Conservation (phyloP, 2,797 vertebrate genomes). For the Emys orbicularis region DNA sequence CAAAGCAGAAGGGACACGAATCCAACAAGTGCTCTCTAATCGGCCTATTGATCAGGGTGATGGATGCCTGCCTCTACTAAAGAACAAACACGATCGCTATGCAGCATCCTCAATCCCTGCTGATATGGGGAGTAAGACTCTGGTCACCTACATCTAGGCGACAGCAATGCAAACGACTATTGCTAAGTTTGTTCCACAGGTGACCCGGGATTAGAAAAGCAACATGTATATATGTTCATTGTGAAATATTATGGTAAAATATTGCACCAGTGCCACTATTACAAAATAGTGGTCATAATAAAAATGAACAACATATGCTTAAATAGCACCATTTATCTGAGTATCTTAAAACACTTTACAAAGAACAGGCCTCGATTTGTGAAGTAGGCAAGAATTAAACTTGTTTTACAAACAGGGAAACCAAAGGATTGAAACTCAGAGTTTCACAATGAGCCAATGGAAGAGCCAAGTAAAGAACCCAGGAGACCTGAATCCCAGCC, state of each 20-base stretch:
- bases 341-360: not conserved
- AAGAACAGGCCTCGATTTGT: not conserved
- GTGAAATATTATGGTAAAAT: not conserved
- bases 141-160: not conserved
- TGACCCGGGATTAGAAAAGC: not conserved
- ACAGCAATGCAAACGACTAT: accelerated
- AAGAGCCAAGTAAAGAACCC: not conserved
- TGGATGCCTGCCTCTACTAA: not conserved
- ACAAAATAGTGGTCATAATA: not conserved
- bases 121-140: accelerated
- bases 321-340: not conserved
- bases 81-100: not conserved
- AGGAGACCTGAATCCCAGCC: not conserved
- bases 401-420: not conserved
- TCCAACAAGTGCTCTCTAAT: not conserved
- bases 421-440: not conserved
- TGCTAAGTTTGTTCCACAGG: not conserved
- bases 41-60: not conserved
- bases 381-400: not conserved
- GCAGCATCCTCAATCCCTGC: not conserved
- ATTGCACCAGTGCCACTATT: accelerated
- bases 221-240: not conserved
- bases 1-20: not conserved
- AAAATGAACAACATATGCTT: not conserved
- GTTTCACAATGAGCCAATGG: not conserved